A percentile compares a stretch with the other conserved stretches of the same genome.
phyloP scores from a whole-genome alignment of 2,888 invertebrate genomes.

The Cerceris rybyensis region DNA sequence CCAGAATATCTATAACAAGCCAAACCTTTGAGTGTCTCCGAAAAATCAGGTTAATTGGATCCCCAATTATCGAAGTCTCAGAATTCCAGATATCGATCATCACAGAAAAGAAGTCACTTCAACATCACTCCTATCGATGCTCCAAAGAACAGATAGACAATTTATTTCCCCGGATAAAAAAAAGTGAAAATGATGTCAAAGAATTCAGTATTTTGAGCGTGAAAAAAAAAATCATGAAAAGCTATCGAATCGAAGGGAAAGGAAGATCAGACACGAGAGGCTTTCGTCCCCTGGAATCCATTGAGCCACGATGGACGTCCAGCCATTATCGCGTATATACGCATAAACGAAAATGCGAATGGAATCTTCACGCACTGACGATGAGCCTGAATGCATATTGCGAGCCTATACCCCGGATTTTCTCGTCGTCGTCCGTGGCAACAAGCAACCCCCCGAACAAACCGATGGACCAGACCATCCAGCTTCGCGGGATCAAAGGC shows the following conservation, averaged over 20 bases:
- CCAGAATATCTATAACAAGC: too few species aligned
- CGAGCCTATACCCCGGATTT: constrained; percentile 15
- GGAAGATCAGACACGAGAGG: background rate
- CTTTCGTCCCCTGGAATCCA: constrained; percentile 27
- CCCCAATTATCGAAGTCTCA: too few species aligned
- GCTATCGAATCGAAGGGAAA: background rate
- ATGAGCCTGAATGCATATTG: constrained; percentile 14
- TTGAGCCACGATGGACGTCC: constrained; percentile 15
- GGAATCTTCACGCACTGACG: constrained; percentile 36
- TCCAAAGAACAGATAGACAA: too few species aligned
- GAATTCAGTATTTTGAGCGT: constrained; percentile 4
- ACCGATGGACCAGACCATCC: constrained; percentile 14
- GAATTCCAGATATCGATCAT: too few species aligned
- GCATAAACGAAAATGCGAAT: constrained; percentile 16
- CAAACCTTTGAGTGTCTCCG: too few species aligned
- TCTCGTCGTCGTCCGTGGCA: constrained; percentile 43
- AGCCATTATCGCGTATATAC: background rate
- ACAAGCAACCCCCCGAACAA: constrained; percentile 25
- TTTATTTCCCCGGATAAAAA: background rate
- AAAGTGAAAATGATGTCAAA: background rate
- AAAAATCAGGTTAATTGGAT: too few species aligned
- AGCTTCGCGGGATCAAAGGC: constrained; percentile 44
- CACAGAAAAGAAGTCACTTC: too few species aligned
- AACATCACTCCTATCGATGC: too few species aligned
- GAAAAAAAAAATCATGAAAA: background rate